Base-by-base conservation (phyloP, 2,113 vertebrate species). In the Zosterops hypoxanthus region DNA sequence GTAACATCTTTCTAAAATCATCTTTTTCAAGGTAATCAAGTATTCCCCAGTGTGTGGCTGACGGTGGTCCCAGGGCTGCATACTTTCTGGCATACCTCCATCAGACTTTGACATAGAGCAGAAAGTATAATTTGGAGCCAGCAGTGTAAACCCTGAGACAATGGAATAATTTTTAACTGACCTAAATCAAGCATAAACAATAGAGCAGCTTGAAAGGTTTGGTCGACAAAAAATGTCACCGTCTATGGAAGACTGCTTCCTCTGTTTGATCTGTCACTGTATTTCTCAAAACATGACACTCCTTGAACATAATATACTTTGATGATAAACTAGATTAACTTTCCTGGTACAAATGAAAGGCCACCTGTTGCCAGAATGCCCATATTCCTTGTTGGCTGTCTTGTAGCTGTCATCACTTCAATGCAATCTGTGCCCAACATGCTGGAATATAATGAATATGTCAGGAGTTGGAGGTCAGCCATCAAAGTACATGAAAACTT, bases 381-480 rank as follows among this genome's bases (percentile, higher is more conserved):
- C 97, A 96, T 98, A 98, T 98, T 98, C 98, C 98, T 98, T 93
- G 95, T 98, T 98, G 98, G 98, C 98, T 98, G 98, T 98, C 98
- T 98, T 98, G 98, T 98, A 98, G 98, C 98, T 98, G 98, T 98
- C 98, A 98, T 98, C 98, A 95, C 98, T 98, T 98, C 98, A 98
- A 96, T 97, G 98, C 97, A 97, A 98, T 98, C 98, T 98, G 98
- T 57, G 50, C 97, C 97, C 97, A 97, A 98, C 98, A 98, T 98
- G 97, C 98, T 98, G 98, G 97, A 98, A 98, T 98, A 98, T 98
- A 98, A 98, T 98, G 98, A 98, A 98, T 98, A 98, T 98, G 98
- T 98, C 98, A 98, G 98, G 96, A 98, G 94, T 97, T 98, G 98
- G 98, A 98, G 98, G 98, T 98, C 98, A 98, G 98, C 98, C 98